Conservation (phyloP, 2,113 vertebrate species). For the Hemichromis elongatus region DNA sequence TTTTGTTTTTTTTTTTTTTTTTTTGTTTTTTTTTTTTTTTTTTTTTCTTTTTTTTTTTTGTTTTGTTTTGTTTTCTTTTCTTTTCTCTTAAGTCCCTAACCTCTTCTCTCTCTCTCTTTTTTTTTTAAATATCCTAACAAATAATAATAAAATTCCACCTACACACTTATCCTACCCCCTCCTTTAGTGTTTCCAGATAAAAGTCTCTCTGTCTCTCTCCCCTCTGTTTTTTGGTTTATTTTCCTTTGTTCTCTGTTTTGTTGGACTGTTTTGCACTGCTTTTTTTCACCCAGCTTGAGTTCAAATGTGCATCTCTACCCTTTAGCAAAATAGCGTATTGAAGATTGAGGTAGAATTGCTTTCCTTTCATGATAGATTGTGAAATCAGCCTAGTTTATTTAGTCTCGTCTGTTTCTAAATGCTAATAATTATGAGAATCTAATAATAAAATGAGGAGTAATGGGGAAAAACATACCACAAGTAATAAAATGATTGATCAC, state of each 20-base stretch:
- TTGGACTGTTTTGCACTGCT: neutral
- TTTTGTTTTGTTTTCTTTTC: neutral
- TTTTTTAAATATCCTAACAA: neutral
- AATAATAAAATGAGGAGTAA: neutral
- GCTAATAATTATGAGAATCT: neutral
- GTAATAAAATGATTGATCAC: neutral
- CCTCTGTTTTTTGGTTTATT: slow-evolving; percentile 8
- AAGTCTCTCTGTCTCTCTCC: neutral
- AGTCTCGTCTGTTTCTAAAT: neutral
- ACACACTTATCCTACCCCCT: neutral
- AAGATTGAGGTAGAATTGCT: neutral
- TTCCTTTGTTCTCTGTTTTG: slow-evolving; percentile 6
- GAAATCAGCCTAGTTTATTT: slow-evolving; percentile 19
- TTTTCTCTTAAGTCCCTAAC: neutral
- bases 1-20: neutral
- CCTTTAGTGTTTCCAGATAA: neutral
- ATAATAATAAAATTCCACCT: neutral
- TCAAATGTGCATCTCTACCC: slow-evolving; percentile 11
- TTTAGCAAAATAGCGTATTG: neutral
- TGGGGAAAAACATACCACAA: neutral
- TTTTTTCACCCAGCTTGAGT: neutral
- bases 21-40: neutral
- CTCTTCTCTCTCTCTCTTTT: too few relatives aligned
- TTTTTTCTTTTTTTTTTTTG: neutral
- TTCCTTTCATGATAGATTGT: slow-evolving; percentile 19